Evolutionary conservation across 2,888 invertebrate genomes (phyloP).

Genomic region (Tenthredo scrophulariae): DNA sequence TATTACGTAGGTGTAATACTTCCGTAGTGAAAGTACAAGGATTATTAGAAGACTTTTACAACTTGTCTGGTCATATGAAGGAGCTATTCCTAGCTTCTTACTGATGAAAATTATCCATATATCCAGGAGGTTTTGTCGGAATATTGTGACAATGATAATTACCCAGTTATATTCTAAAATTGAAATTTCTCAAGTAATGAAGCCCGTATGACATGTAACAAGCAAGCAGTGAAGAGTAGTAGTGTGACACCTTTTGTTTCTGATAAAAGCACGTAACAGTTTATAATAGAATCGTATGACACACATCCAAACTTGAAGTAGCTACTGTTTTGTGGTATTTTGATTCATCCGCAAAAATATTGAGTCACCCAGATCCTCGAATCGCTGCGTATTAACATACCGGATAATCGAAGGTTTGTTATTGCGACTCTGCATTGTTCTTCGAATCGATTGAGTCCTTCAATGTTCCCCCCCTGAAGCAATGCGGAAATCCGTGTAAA

Average conservation of each 20-base stretch:
- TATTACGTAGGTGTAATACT: conserved; percentile 10
- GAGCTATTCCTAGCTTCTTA: background rate
- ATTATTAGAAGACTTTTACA: conserved; percentile 26
- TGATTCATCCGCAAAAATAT: background rate
- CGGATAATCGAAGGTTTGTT: conserved; percentile 4
- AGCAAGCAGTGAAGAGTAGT: background rate
- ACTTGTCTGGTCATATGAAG: background rate
- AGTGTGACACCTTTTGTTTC: background rate
- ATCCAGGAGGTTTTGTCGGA: background rate
- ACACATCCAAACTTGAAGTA: background rate
- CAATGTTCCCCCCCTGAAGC: background rate
- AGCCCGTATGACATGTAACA: background rate
- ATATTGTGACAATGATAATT: background rate
- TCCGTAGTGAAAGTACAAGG: conserved; percentile 30
- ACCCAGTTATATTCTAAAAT: background rate
- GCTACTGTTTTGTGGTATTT: background rate
- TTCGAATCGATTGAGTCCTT: conserved; percentile 12
- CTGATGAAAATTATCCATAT: background rate
- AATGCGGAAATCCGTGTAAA: background rate
- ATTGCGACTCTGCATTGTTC: background rate
- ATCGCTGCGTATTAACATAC: background rate
- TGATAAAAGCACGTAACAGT: background rate
- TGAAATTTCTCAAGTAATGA: background rate
- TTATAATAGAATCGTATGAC: background rate
- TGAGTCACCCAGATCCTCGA: background rate